These are phyloP conservation scores for Cyclopterus lumpus DNA, from an alignment of 2,797 vertebrate species.

Conservation along the genomic window DNA sequence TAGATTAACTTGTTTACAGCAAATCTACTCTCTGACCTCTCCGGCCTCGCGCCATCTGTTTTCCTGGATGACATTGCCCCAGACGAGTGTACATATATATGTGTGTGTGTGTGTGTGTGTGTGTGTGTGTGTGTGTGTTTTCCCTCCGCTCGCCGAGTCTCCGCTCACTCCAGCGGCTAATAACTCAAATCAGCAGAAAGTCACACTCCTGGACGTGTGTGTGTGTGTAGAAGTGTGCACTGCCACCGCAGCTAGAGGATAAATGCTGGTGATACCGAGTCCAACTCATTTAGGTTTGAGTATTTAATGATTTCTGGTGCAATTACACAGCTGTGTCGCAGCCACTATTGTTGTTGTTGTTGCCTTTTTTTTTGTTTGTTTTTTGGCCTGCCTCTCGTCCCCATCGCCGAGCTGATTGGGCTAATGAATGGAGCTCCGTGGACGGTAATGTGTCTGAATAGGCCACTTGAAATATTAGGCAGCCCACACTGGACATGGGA, in stretches of 20 bases:
- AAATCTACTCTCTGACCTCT: slow-evolving; percentile 70
- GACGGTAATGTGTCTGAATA: slow-evolving; percentile 72
- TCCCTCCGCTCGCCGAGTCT: slow-evolving; percentile 16
- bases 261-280: slow-evolving; percentile 47
- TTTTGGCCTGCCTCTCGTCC: slow-evolving; percentile 29
- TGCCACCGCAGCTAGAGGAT: slow-evolving; percentile 30
- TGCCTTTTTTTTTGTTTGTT: slow-evolving; percentile 15
- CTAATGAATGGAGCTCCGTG: slow-evolving; percentile 78
- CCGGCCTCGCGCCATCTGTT: slow-evolving; percentile 69
- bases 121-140: not conserved
- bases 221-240: slow-evolving; percentile 1
- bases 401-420: slow-evolving; percentile 73
- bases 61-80: slow-evolving; percentile 52
- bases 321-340: slow-evolving; percentile 51
- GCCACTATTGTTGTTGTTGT: slow-evolving; percentile 44
- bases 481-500: slow-evolving; percentile 3
- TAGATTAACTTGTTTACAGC: slow-evolving; percentile 73
- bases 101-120: slow-evolving; percentile 10
- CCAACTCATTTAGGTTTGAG: slow-evolving; percentile 64
- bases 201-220: slow-evolving; percentile 54
- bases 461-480: slow-evolving; percentile 64
- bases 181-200: slow-evolving; percentile 73
- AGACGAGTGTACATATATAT: slow-evolving; percentile 8
- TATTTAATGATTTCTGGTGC: slow-evolving; percentile 64
- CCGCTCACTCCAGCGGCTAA: slow-evolving; percentile 66